Evolutionary conservation across 2,888 invertebrate genomes (phyloP).

Genomic region (Plusia festucae): DNA sequence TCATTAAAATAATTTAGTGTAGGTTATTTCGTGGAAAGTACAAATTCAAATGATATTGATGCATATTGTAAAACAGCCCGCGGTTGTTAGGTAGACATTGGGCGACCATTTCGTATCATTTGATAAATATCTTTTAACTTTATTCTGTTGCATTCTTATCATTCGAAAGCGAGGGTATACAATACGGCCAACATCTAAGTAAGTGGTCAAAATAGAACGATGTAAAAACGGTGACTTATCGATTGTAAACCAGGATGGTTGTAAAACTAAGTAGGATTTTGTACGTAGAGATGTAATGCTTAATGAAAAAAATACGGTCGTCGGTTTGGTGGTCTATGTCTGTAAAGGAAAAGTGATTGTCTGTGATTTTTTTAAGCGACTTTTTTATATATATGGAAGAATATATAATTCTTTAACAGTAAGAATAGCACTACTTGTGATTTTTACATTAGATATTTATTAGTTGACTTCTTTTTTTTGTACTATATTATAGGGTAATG

Average conservation of each 20-base stretch:
- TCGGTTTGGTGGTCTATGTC: constrained; percentile 88
- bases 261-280: constrained; percentile 89
- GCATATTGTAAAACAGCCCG: constrained; percentile 72
- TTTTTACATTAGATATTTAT: constrained; percentile 88
- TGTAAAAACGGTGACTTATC: constrained; percentile 69
- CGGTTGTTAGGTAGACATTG: constrained; percentile 52
- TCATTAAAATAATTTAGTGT: constrained; percentile 81
- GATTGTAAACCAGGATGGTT: constrained; percentile 87
- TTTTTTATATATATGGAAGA: constrained; percentile 88
- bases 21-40: constrained; percentile 80
- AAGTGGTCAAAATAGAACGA: constrained; percentile 70
- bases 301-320: constrained; percentile 84
- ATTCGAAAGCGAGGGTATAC: constrained; percentile 72
- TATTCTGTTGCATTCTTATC: constrained; percentile 62
- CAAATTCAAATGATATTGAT: constrained; percentile 68
- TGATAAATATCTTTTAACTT: constrained; percentile 41
- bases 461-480: constrained; percentile 85
- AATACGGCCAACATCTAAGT: constrained; percentile 71
- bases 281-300: constrained; percentile 88
- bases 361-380: constrained; percentile 90
- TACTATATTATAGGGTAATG: constrained; percentile 78
- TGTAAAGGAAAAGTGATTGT: constrained; percentile 89
- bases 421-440: constrained; percentile 90
- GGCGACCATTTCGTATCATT: constrained; percentile 54
- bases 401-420: constrained; percentile 88